Evolutionary conservation across 2,113 vertebrate genomes (phyloP).

Genomic region (Columba livia): DNA sequence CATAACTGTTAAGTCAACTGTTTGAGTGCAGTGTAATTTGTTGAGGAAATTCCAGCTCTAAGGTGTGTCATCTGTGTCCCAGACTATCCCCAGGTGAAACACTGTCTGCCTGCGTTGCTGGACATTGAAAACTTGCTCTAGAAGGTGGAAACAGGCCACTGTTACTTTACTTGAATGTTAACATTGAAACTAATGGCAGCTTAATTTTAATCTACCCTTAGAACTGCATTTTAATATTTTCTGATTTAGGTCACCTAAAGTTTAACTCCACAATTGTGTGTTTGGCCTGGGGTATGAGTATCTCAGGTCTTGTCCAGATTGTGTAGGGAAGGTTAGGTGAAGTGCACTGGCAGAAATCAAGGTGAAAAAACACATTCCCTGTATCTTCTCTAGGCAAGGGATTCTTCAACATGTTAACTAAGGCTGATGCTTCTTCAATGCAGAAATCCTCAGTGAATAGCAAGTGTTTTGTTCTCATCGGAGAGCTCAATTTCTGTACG

Average conservation of each 20-base stretch:
- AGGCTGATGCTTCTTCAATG: background rate
- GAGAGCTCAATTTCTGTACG: background rate
- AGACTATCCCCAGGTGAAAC: background rate
- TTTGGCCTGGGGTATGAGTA: fast-evolving
- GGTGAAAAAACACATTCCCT: background rate
- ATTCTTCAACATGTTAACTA: background rate
- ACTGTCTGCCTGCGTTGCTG: background rate
- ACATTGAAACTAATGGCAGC: background rate
- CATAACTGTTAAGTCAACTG: background rate
- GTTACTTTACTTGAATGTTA: background rate
- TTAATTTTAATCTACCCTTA: background rate
- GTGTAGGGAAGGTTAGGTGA: background rate
- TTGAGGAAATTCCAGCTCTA: background rate
- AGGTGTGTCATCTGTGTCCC: background rate
- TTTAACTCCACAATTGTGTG: background rate
- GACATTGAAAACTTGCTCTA: background rate
- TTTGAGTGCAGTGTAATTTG: background rate
- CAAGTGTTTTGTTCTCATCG: background rate
- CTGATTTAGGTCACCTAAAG: background rate
- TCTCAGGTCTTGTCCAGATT: background rate
- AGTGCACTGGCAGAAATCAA: background rate
- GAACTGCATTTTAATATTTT: background rate
- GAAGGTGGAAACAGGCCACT: background rate
- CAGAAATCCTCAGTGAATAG: background rate
- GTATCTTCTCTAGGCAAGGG: background rate